These are phyloP conservation scores for Takifugu ocellatus DNA, from an alignment of 2,797 vertebrate genomes.

Conservation along the genomic window DNA sequence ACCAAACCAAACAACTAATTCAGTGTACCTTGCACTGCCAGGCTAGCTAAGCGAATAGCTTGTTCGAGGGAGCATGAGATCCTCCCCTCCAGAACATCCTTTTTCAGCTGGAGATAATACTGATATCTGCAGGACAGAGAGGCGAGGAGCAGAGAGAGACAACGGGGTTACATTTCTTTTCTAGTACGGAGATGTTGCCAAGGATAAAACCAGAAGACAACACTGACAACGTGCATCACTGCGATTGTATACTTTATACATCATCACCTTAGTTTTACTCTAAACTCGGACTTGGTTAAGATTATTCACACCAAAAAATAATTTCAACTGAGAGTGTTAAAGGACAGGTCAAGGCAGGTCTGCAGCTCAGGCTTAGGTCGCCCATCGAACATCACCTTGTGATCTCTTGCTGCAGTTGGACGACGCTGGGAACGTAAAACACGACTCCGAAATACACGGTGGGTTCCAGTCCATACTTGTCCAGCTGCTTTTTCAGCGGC, in stretches of 20 bases:
- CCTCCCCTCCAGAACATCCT: slow-evolving; percentile 93
- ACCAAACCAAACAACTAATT: slow-evolving; percentile 2
- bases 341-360: slow-evolving; percentile 6
- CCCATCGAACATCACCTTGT: slow-evolving; percentile 83
- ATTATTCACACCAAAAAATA: background rate
- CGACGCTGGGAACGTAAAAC: slow-evolving; percentile 90
- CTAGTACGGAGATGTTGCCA: background rate
- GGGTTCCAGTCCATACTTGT: slow-evolving; percentile 93
- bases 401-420: slow-evolving; percentile 95
- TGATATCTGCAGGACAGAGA: slow-evolving; percentile 85
- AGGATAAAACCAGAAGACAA: no score
- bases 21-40: slow-evolving; percentile 94
- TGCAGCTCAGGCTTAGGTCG: background rate
- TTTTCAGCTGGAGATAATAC: slow-evolving; percentile 98
- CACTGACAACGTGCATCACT: no score
- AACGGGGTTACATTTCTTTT: background rate
- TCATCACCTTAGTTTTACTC: no score
- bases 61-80: slow-evolving; percentile 93
- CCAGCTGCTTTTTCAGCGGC: slow-evolving; percentile 96
- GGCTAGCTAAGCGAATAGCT: slow-evolving; percentile 90
- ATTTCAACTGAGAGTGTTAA: background rate
- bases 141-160: slow-evolving; percentile 4
- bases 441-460: slow-evolving; percentile 97
- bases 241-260: no score
- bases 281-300: background rate